These are phyloP conservation scores for Coleophora deauratella DNA, from an alignment of 2,888 invertebrate species.

Conservation along the genomic window DNA sequence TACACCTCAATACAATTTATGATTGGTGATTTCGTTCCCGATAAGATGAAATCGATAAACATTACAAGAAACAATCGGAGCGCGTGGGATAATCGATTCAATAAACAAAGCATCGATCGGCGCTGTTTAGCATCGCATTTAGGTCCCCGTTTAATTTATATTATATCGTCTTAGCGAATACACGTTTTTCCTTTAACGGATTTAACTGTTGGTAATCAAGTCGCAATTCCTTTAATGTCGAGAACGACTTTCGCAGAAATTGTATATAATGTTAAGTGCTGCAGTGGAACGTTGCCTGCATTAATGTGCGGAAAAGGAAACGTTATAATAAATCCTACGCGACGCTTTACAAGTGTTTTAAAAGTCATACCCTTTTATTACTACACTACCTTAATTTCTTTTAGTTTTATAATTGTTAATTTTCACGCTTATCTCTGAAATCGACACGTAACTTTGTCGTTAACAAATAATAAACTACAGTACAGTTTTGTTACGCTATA, in stretches of 20 bases:
- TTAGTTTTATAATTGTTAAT: too few relatives aligned
- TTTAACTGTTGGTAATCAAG: background rate
- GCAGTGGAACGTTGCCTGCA: background rate
- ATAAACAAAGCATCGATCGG: slow-evolving; percentile 43
- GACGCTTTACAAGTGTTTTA: too few relatives aligned
- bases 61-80: slow-evolving; percentile 39
- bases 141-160: slow-evolving; percentile 29
- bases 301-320: slow-evolving; percentile 7
- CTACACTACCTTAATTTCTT: too few relatives aligned
- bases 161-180: slow-evolving; percentile 6
- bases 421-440: too few relatives aligned
- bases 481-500: too few relatives aligned
- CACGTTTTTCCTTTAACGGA: slow-evolving; percentile 15
- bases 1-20: background rate
- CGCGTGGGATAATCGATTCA: slow-evolving; percentile 55
- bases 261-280: too few relatives aligned
- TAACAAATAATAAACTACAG: slow-evolving; percentile 19
- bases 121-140: slow-evolving; percentile 39
- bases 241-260: too few relatives aligned
- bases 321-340: too few relatives aligned
- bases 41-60: slow-evolving; percentile 42
- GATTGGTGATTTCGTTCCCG: slow-evolving; percentile 7
- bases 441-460: slow-evolving; percentile 4
- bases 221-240: background rate
- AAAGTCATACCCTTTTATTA: too few relatives aligned